A percentile compares a stretch with the other conserved stretches of the same genome.
Evolutionary conservation across 2,113 vertebrate genomes (phyloP).

Genomic region (Anser cygnoides): DNA sequence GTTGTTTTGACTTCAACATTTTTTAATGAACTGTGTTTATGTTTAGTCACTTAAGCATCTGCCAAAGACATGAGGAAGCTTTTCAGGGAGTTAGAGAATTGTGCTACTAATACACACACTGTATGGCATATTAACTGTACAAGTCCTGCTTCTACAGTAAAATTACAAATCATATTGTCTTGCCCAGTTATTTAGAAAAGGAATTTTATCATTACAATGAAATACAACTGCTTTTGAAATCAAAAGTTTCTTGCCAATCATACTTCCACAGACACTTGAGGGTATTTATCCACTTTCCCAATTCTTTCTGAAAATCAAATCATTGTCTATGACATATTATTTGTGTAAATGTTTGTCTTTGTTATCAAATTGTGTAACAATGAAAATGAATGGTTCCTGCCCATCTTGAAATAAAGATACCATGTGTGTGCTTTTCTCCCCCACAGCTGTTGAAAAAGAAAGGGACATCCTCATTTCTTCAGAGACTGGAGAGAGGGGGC

Average conservation of each 20-base stretch:
- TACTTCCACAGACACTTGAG: background rate
- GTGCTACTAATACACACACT: background rate
- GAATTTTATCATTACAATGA: background rate
- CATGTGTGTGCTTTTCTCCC: background rate
- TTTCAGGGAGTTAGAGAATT: background rate
- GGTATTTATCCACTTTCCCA: background rate
- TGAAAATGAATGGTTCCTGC: background rate
- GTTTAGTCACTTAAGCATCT: background rate
- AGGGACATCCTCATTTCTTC: conserved; percentile 87
- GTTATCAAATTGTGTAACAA: background rate
- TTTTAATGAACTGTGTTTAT: background rate
- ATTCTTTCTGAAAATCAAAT: background rate
- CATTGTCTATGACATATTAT: background rate
- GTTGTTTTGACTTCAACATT: background rate
- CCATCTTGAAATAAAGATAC: background rate
- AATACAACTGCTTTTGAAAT: background rate
- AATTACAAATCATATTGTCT: background rate
- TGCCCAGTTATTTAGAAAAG: background rate
- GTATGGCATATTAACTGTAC: background rate
- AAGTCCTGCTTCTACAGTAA: background rate
- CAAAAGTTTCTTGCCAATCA: background rate
- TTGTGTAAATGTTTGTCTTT: background rate
- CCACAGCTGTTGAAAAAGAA: conserved; percentile 91
- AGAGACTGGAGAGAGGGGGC: conserved; percentile 85
- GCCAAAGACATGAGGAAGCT: background rate